Evolutionary conservation across 2,797 vertebrate genomes (phyloP).

Genomic region (Sebastes matsubarae): DNA sequence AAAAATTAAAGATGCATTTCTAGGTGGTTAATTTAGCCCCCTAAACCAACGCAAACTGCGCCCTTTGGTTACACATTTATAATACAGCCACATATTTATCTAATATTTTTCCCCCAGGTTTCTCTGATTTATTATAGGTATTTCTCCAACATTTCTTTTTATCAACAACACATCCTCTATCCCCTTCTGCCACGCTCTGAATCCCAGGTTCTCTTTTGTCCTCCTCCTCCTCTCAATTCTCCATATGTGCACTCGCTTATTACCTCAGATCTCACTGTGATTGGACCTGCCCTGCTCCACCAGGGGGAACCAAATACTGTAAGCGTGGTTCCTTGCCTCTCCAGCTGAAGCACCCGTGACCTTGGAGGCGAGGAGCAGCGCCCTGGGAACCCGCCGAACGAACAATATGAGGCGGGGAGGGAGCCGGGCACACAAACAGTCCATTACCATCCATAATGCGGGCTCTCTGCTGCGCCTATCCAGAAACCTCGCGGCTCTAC

Average conservation of each 20-base stretch:
- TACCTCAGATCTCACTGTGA: slow-evolving; percentile 49
- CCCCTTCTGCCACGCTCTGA: not conserved
- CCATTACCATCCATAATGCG: slow-evolving; percentile 66
- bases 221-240: slow-evolving; percentile 15
- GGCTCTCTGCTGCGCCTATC: slow-evolving; percentile 29
- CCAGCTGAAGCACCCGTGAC: slow-evolving; percentile 55
- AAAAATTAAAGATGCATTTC: no score
- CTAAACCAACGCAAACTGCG: no score
- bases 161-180: not conserved
- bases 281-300: slow-evolving; percentile 51
- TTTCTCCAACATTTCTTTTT: not conserved
- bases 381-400: slow-evolving; percentile 22
- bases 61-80: not conserved
- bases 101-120: not conserved
- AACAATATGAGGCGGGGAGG: slow-evolving; percentile 47
- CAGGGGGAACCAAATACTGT: slow-evolving; percentile 60
- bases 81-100: not conserved
- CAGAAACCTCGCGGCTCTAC: slow-evolving; percentile 34
- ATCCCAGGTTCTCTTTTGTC: slow-evolving; percentile 21
- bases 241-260: slow-evolving; percentile 32
- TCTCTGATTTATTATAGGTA: not conserved
- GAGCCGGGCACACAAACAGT: slow-evolving; percentile 58
- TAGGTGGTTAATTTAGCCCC: no score
- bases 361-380: slow-evolving; percentile 55
- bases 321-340: not conserved